Conservation (phyloP, 2,113 vertebrate genomes). For the Rhynchomys soricoides region DNA sequence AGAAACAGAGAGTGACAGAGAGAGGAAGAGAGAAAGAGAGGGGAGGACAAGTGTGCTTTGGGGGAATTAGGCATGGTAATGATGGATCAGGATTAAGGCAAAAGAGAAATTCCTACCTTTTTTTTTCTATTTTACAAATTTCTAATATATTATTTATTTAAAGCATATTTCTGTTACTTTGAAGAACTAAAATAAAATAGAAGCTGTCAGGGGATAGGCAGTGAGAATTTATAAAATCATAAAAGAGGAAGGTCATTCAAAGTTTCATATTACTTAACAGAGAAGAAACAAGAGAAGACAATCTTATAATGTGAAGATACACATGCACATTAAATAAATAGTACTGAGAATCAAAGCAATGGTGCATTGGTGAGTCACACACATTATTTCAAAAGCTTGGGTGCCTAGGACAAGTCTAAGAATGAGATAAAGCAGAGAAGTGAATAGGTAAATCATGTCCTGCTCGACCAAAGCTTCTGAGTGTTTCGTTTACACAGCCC, state of each 20-base stretch:
- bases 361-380: neutral
- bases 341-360: neutral
- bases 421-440: neutral
- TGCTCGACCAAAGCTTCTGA: neutral
- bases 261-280: neutral
- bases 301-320: neutral
- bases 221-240: neutral
- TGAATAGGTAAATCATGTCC: neutral
- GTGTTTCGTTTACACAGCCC: fast-evolving
- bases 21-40: too few species aligned
- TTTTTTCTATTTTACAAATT: neutral
- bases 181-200: neutral
- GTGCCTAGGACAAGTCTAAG: neutral
- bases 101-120: neutral
- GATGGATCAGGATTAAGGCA: neutral
- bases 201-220: neutral
- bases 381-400: neutral
- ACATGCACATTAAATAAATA: neutral
- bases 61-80: too few species aligned
- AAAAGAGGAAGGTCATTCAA: neutral
- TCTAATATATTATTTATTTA: neutral
- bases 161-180: neutral
- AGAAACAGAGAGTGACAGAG: too few species aligned
- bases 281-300: neutral
- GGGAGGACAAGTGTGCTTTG: too few species aligned